Evolutionary conservation across 2,113 vertebrate genomes (phyloP), one percentile per base, ranked within the genome.

Genomic region (Gobiocypris rarus): DNA sequence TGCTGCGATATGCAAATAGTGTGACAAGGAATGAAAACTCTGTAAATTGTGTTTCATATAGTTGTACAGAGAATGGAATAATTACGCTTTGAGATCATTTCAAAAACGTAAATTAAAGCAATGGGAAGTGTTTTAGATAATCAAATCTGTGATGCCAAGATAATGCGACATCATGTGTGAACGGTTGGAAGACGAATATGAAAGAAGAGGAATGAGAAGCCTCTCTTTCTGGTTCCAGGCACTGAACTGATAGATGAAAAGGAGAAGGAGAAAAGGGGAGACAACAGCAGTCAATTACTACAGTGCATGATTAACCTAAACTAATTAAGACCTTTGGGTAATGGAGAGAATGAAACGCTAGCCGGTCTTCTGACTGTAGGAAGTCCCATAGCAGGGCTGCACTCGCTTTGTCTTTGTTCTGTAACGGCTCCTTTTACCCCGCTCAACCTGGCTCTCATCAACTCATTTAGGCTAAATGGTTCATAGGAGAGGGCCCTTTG

Each of bases 271-370:
- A 80, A 63, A 69, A 76, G 81, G 80, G 75, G 81, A 59, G 43
- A 86, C 89, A 93, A 91, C 92, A 89, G 89, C 89, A 93, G 90
- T 93, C 92, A 92, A 90, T 93, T 94, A 93, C 83, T 84, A 88
- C 84, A 86, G 89, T 89, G 91, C 90, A 89, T 93, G 91, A 94
- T 95, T 93, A 94, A 94, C 90, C 88, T 91, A 89, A 93, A 92
- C 92, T 95, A 94, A 95, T 95, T 93, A 94, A 93, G 93, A 94
- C 92, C 93, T 93, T 86, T 90, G 92, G 93, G 94, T 93, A 94
- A 92, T 90, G 86, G 79, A 88, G 88, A 88, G 91, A 90, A 91
- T 81, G 90, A 93, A 94, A 91, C 83, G 84, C 50, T 84, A 90
- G 88, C 89, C 50, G 56, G 88, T 88, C 78, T 80, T 89, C 90